Evolutionary conservation across 2,113 vertebrate genomes (phyloP).

Genomic region (Ploceus nigricollis): DNA sequence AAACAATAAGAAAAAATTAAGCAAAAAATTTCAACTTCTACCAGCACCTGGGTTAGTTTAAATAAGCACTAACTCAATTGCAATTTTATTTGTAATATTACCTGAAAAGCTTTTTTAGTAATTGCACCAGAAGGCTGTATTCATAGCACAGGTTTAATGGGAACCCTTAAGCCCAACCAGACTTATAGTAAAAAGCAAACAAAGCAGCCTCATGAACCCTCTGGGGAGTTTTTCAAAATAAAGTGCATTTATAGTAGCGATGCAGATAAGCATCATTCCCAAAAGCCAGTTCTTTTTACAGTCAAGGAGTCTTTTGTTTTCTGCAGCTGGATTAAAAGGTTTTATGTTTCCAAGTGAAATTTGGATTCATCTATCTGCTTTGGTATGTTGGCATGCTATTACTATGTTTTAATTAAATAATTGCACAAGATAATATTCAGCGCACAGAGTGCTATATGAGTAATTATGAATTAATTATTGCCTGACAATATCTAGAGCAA

Average conservation of each 20-base stretch:
- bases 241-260: constrained; percentile 31
- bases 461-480: neutral
- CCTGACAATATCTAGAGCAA: neutral
- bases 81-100: neutral
- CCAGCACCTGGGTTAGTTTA: neutral
- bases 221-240: constrained; percentile 12
- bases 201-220: constrained; percentile 4
- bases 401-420: constrained; percentile 63
- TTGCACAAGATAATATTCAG: neutral
- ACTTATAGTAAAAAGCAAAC: neutral
- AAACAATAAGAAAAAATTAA: neutral
- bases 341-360: constrained; percentile 30
- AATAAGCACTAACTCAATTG: neutral
- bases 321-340: neutral
- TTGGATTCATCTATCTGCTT: constrained; percentile 26
- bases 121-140: neutral
- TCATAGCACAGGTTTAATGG: neutral
- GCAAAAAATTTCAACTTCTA: neutral
- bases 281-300: constrained; percentile 17
- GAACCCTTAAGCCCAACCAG: neutral
- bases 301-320: neutral
- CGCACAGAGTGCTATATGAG: neutral
- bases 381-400: neutral
- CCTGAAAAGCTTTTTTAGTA: neutral
- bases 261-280: constrained; percentile 25